Percentiles rank a stretch among this genome's conserved stretches.
Evolutionary conservation across 1,140 invertebrate genomes (phyloP).

Genomic region (Lordiphosa clarofinis): DNA sequence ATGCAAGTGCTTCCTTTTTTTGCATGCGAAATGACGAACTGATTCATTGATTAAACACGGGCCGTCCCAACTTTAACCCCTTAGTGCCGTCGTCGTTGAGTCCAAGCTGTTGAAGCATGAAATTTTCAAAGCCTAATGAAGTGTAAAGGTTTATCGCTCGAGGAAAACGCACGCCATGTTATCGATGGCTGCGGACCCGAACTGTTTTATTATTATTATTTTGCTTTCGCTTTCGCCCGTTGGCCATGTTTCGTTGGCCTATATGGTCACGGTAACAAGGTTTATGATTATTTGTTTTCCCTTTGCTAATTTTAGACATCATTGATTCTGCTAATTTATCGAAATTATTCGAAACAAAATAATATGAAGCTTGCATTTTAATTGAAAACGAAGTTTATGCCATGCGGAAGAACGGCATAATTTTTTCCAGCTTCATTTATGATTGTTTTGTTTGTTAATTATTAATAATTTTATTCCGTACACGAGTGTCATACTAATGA

Average conservation of each 20-base stretch:
- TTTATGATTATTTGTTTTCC: conserved; percentile 73
- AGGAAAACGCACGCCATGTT: conserved; percentile 33
- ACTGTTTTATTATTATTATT: conserved; percentile 70
- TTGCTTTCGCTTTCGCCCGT: conserved; percentile 36
- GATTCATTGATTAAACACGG: conserved; percentile 74
- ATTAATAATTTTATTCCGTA: too few relatives aligned
- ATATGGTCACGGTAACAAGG: conserved; percentile 66
- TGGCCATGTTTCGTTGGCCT: conserved; percentile 65
- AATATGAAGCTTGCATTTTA: conserved; percentile 31
- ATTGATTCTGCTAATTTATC: conserved; percentile 71
- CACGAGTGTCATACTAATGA: too few relatives aligned
- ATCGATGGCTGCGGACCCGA: conserved; percentile 12
- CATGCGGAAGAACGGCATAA: background rate
- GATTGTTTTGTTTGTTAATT: too few relatives aligned
- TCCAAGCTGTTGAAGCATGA: conserved; percentile 69
- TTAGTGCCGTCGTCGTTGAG: conserved; percentile 43
- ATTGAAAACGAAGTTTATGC: conserved; percentile 42
- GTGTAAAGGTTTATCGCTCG: conserved; percentile 74
- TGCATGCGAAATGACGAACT: conserved; percentile 61
- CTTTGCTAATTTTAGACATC: conserved; percentile 72
- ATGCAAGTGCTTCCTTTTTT: conserved; percentile 37
- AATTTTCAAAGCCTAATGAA: conserved; percentile 72
- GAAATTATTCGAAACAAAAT: conserved; percentile 29
- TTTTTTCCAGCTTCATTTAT: too few relatives aligned
- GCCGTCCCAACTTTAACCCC: conserved; percentile 48